Conservation (phyloP, 1,140 invertebrate genomes). For the Parasteatoda tepidariorum region DNA sequence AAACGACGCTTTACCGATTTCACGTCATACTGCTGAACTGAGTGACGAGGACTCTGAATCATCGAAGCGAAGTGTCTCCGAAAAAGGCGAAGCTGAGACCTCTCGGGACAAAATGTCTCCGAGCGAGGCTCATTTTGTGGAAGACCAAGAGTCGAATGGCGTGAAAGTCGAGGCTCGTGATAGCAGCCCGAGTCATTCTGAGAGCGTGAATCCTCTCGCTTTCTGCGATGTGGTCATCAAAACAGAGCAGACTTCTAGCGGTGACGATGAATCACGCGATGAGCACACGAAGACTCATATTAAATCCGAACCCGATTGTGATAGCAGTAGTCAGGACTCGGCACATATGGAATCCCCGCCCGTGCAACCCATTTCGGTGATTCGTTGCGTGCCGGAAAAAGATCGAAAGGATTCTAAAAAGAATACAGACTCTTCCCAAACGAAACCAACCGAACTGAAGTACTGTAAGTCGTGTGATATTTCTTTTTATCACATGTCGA, state of each 20-base stretch:
- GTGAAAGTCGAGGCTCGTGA: conserved; percentile 8
- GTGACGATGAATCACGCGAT: conserved; percentile 1
- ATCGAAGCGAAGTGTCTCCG: no score
- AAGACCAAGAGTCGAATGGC: background rate
- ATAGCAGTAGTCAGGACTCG: background rate
- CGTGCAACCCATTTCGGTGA: conserved; percentile 27
- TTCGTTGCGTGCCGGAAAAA: background rate
- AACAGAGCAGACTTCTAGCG: background rate
- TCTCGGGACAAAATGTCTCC: background rate
- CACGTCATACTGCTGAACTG: background rate
- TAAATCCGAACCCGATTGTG: conserved; percentile 17
- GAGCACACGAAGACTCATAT: background rate
- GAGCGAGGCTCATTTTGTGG: background rate
- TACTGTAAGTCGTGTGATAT: conserved; percentile 97
- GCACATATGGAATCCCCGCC: conserved; percentile 2
- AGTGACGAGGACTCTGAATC: conserved; percentile 37
- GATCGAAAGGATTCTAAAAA: background rate
- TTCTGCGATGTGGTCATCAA: conserved; percentile 48
- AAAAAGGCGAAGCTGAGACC: conserved; percentile 48
- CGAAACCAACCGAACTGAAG: conserved; percentile 70
- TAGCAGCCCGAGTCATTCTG: conserved; percentile 10
- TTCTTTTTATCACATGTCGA: conserved; percentile 89
- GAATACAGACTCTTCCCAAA: background rate
- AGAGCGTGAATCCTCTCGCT: conserved; percentile 14
- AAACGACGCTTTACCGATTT: background rate